Conservation (phyloP, 2,113 vertebrate genomes). For the Cololabis saira region DNA sequence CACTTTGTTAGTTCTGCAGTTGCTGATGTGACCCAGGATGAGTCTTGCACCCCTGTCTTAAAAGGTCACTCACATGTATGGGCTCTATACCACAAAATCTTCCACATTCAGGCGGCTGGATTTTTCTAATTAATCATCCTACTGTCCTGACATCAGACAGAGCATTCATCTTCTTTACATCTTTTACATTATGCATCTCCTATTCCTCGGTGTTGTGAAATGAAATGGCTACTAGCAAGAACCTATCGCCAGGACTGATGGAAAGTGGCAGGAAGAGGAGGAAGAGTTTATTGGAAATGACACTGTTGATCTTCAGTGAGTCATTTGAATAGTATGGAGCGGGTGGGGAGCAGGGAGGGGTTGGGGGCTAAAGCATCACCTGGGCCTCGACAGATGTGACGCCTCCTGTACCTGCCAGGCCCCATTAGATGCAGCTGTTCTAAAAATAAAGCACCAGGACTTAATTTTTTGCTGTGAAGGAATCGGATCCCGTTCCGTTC, state of each 20-base stretch:
- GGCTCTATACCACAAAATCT: constrained; percentile 40
- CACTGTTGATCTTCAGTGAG: constrained; percentile 81
- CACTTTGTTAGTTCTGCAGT: too few relatives aligned
- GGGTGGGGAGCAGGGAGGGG: constrained; percentile 43
- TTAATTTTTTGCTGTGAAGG: constrained; percentile 51
- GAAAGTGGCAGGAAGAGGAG: constrained; percentile 76
- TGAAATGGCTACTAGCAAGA: constrained; percentile 76
- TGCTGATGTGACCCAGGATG: too few relatives aligned
- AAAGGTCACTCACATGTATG: constrained; percentile 29
- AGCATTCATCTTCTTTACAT: constrained; percentile 76
- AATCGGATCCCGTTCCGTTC: constrained; percentile 69
- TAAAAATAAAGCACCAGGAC: constrained; percentile 78
- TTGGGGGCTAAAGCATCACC: constrained; percentile 68
- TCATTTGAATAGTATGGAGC: constrained; percentile 74
- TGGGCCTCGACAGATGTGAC: constrained; percentile 81
- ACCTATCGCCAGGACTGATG: constrained; percentile 71
- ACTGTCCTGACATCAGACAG: constrained; percentile 64
- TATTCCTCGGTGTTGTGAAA: constrained; percentile 72
- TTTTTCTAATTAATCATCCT: constrained; percentile 73
- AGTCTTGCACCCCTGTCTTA: too few relatives aligned
- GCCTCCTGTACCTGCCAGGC: constrained; percentile 83
- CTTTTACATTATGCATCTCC: constrained; percentile 77
- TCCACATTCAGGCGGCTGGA: constrained; percentile 49
- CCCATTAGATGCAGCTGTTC: constrained; percentile 80
- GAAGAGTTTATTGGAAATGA: constrained; percentile 78